Evolutionary conservation across 2,888 invertebrate species (phyloP), one percentile per base, ranked within the genome.

Genomic region (Caenorhabditis becei): DNA sequence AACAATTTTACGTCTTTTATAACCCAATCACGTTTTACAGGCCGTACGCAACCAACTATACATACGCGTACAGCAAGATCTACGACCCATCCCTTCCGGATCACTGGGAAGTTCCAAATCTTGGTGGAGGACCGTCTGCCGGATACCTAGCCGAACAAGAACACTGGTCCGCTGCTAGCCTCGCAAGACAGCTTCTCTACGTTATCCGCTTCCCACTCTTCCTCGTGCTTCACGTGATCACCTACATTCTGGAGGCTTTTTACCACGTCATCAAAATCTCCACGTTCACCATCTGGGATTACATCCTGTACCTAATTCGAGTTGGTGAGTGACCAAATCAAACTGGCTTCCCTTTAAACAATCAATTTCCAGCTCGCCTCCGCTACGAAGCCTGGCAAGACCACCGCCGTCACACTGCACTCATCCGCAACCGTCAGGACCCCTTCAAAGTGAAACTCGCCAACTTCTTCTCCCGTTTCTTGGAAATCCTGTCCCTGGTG

Each of bases 41-140:
- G 49, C 85, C 85, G 20, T 82, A 78, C 77, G 77, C 80, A 53
- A 86, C 86, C 24, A 79, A 82, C 49, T 86, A 86, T 65, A 86
- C 86, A 24, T 86, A 86, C 75, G 83, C 85, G 7, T 74, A 83
- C 56, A 70, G 75, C 28, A 66, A 74, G 20, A 69, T 80, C 37
- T 80, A 80, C 75, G 80, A 80, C 51, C 80, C 70, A 35, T 53
- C 74, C 10, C 35, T 80, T 18, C 80, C 82, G 20, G 77, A 81
- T 61, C 74, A 70, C 41, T 84, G 84, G 84, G 82, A 82, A 63
- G 82, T 84, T 1, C 84, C 84, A 0, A 84, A 84, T 63, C 58
- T 83, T n/a, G 69, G 58, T 10, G 70, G 70, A 11, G 56, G 58
- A 32, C 18, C 49, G 0, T 23, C 65, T 32, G 35, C 65, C 5